Evolutionary conservation across 2,797 vertebrate species (phyloP), one percentile per base, ranked within the genome.

Genomic region (Thunnus albacares): DNA sequence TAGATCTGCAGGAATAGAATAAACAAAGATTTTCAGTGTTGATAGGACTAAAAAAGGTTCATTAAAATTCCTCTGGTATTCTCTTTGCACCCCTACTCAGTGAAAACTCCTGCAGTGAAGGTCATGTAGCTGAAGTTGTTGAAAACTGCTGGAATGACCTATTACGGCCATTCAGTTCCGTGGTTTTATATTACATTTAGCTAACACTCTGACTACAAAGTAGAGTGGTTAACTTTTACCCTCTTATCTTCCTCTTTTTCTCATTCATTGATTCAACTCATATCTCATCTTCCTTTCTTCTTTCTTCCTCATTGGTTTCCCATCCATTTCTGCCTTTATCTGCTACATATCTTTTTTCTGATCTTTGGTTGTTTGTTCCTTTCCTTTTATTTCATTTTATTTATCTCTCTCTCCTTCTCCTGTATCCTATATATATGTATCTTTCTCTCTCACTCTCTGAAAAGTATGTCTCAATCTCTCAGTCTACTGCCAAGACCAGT

Each of bases 91-190:
- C 56, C 51, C 22, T 10, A 53, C 49, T 38, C 49, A 12, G 15
- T 58, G 41, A 71, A 80, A 62, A 49, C 53, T 53, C 69, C 56
- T n/a, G 38, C 38, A 30, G 56, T 80, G 73, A 83, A 87, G 81
- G 84, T 91, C 66, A 28, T n/a, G 30, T 9, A 58, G 63, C 60
- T 64, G 2, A 76, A 76, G 82, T 73, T 77, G 49, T 81, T 80
- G 69, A 62, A 77, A 75, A 71, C 67, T 57, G 61, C 49, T 67
- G 55, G 55, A 81, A 55, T 79, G 66, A 83, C 77, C 76, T 49
- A 38, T 81, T 70, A 69, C 12, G 1, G 14, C 63, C 35, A 30
- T 65, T 69, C 66, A 35, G 28, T 45, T 55, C 26, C 35, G 49
- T 30, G 60, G 38, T 6, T 73, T 79, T 74, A 58, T 28, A 59